Conservation (phyloP, 2,113 vertebrate genomes). For the Hepsetus odoe region DNA sequence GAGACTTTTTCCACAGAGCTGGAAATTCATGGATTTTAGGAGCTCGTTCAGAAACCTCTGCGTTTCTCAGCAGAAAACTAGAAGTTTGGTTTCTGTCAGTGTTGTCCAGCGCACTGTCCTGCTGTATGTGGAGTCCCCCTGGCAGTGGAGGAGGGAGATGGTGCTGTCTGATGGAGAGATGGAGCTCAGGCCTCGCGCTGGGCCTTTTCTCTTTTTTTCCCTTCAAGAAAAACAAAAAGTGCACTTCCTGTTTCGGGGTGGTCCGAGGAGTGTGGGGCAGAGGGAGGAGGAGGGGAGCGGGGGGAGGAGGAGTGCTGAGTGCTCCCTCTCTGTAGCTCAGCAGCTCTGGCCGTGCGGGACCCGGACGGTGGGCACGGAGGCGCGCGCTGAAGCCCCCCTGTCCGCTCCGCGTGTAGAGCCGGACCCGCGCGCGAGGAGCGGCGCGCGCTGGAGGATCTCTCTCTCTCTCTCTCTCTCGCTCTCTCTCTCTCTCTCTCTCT, state of each 20-base stretch:
- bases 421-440: constrained; percentile 38
- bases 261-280: constrained; percentile 79
- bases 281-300: constrained; percentile 59
- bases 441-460: neutral
- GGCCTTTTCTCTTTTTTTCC: constrained; percentile 46
- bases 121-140: neutral
- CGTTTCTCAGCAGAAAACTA: no score
- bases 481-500: neutral
- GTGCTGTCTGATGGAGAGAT: neutral
- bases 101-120: neutral
- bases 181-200: neutral
- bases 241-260: constrained; percentile 87
- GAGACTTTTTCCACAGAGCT: no score
- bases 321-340: constrained; percentile 71
- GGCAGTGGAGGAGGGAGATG: neutral
- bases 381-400: constrained; percentile 63
- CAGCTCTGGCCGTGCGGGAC: constrained; percentile 72
- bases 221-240: constrained; percentile 82
- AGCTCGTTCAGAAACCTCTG: no score
- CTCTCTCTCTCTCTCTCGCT: neutral
- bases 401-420: constrained; percentile 50
- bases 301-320: constrained; percentile 62
- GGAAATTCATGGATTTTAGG: no score
- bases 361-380: constrained; percentile 74
- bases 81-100: no score